Percentiles rank a stretch among this genome's conserved stretches.
Conservation (phyloP, 2,888 invertebrate species). For the Leptopilina myrica region DNA sequence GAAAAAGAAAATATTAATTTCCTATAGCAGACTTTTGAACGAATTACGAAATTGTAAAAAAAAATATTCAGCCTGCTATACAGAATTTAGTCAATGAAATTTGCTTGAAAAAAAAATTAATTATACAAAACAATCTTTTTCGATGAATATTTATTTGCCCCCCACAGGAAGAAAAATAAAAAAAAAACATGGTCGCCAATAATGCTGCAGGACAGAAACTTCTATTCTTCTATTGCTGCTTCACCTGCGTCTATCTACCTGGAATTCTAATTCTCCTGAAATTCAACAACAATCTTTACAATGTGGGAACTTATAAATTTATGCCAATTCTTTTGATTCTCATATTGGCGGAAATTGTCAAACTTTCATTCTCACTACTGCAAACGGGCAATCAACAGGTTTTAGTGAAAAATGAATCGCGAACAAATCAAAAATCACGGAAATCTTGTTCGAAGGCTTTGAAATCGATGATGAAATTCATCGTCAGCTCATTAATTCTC, state of each 20-base stretch:
- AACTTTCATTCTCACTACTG: conserved; percentile 73
- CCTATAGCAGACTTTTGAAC: too few relatives aligned
- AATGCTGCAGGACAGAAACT: conserved; percentile 60
- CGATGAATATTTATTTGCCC: conserved; percentile 4
- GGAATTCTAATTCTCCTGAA: conserved; percentile 79
- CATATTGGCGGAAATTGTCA: conserved; percentile 79
- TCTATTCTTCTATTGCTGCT: conserved; percentile 77
- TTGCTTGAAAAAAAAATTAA: too few relatives aligned
- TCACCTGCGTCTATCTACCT: conserved; percentile 82
- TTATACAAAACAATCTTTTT: too few relatives aligned
- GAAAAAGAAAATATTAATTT: too few relatives aligned
- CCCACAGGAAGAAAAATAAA: neutral
- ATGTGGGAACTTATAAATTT: conserved; percentile 79
- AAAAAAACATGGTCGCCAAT: conserved; percentile 1
- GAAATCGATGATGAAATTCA: conserved; percentile 78
- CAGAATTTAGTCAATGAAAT: too few relatives aligned
- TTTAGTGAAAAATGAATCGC: conserved; percentile 70
- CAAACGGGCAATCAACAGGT: conserved; percentile 60
- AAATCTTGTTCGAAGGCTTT: conserved; percentile 76
- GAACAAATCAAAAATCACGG: conserved; percentile 70
- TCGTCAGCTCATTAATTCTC: conserved; percentile 76
- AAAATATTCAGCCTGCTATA: too few relatives aligned
- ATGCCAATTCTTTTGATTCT: conserved; percentile 73
- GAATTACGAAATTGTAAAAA: too few relatives aligned
- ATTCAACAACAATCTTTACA: conserved; percentile 80